Conservation (phyloP, 2,888 invertebrate genomes). For the Cosmopolites sordidus region DNA sequence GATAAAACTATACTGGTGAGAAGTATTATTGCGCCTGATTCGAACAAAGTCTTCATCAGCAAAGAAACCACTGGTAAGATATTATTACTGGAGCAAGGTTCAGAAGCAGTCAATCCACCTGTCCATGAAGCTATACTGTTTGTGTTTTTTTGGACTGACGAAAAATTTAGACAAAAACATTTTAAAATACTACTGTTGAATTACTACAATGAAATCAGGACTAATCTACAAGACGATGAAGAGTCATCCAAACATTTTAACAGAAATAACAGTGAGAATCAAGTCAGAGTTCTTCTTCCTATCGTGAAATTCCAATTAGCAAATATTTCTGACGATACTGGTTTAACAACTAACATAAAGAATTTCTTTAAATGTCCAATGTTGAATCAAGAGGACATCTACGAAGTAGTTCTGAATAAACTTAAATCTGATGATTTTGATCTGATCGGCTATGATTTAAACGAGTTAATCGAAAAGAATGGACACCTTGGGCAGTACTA, state of each 20-base stretch:
- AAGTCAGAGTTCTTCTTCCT: slow-evolving; percentile 13
- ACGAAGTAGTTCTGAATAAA: slow-evolving; percentile 31
- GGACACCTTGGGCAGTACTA: slow-evolving; percentile 38
- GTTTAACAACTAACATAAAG: slow-evolving; percentile 5
- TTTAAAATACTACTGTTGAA: slow-evolving; percentile 18
- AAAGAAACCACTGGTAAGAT: background rate
- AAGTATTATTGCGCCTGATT: background rate
- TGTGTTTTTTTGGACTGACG: slow-evolving; percentile 20
- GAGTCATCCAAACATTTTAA: background rate
- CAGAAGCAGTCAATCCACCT: slow-evolving; percentile 3
- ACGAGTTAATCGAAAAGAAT: slow-evolving; percentile 26
- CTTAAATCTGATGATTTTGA: slow-evolving; percentile 28
- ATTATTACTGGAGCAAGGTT: background rate
- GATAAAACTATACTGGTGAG: background rate
- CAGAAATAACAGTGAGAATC: background rate
- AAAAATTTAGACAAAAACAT: slow-evolving; percentile 19
- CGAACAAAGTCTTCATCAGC: background rate
- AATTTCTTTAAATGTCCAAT: slow-evolving; percentile 15
- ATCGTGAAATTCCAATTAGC: slow-evolving; percentile 4
- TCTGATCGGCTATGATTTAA: slow-evolving; percentile 25
- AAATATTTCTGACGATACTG: background rate
- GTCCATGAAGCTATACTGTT: slow-evolving; percentile 21
- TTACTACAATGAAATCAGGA: slow-evolving; percentile 16
- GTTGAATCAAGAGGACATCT: slow-evolving; percentile 34
- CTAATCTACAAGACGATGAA: background rate